Evolutionary conservation across 2,797 vertebrate genomes (phyloP).

Genomic region (Carduelis carduelis): DNA sequence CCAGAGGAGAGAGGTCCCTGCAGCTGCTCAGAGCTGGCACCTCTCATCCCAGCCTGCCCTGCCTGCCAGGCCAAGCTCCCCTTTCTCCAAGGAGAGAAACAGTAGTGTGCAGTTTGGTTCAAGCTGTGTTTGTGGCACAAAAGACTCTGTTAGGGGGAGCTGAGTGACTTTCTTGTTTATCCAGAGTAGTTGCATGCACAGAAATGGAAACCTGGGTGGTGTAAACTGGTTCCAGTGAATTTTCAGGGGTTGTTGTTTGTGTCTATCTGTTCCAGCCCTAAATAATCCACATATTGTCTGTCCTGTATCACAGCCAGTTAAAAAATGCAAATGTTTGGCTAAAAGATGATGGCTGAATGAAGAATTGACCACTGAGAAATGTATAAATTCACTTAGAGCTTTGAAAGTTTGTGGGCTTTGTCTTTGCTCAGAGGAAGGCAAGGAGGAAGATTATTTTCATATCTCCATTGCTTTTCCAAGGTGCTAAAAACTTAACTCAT

Average conservation of each 20-base stretch:
- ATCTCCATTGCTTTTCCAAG: neutral
- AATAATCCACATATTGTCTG: neutral
- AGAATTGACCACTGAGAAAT: neutral
- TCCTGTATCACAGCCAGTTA: neutral
- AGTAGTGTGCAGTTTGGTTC: neutral
- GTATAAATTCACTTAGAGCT: neutral
- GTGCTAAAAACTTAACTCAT: neutral
- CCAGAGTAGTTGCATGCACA: neutral
- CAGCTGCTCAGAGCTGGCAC: slow-evolving; percentile 42
- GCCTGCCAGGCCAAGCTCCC: neutral
- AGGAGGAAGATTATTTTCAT: neutral
- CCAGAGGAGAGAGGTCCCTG: slow-evolving; percentile 29
- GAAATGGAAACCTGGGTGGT: neutral
- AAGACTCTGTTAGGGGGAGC: neutral
- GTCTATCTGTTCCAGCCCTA: neutral
- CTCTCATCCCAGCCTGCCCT: neutral
- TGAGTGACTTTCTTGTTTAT: neutral
- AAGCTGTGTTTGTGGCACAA: neutral
- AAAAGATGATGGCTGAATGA: neutral
- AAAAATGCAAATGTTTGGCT: neutral
- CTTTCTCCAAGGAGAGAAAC: neutral
- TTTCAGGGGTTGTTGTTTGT: neutral
- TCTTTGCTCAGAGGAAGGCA: neutral
- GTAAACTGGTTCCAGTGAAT: neutral
- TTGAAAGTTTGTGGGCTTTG: neutral